These are phyloP conservation scores for Ramazzottius varieornatus DNA, from an alignment of 2,888 invertebrate genomes.

Conservation along the genomic window DNA sequence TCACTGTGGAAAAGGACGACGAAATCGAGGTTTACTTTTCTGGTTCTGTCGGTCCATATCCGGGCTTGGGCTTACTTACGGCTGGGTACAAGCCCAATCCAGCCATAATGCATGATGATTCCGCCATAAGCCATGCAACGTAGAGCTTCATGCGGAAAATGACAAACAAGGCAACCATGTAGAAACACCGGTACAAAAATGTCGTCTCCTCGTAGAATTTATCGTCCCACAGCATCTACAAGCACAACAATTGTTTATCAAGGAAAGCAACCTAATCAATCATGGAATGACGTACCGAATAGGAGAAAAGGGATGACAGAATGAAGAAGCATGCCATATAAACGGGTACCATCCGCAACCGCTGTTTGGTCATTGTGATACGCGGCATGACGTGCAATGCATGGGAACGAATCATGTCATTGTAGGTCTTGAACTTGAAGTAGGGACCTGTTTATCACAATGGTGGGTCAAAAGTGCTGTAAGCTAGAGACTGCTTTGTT, in stretches of 20 bases:
- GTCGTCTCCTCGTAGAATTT: constrained; percentile 7
- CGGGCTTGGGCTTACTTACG: constrained; percentile 40
- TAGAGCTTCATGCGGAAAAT: constrained; percentile 70
- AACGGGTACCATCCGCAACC: not conserved
- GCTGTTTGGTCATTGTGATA: not conserved
- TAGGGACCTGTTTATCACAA: no score
- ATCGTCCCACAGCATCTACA: constrained; percentile 7
- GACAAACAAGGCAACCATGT: constrained; percentile 58
- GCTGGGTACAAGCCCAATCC: constrained; percentile 74
- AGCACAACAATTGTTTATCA: no score
- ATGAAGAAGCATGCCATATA: not conserved
- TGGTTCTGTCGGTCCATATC: constrained; percentile 47
- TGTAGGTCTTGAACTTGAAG: constrained; percentile 59
- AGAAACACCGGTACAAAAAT: constrained; percentile 50
- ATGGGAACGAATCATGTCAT: constrained; percentile 39
- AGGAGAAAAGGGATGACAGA: not conserved
- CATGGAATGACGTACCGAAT: not conserved
- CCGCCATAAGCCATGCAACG: constrained; percentile 60
- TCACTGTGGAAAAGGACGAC: no score
- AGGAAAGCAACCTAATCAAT: no score
- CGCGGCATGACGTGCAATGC: constrained; percentile 30
- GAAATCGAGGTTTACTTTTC: constrained; percentile 14
- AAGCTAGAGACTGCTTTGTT: no score
- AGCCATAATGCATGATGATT: constrained; percentile 68
- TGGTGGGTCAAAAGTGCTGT: no score